phyloP scores from a whole-genome alignment of 2,113 vertebrate genomes.

The Paradoxurus hermaphroditus region DNA sequence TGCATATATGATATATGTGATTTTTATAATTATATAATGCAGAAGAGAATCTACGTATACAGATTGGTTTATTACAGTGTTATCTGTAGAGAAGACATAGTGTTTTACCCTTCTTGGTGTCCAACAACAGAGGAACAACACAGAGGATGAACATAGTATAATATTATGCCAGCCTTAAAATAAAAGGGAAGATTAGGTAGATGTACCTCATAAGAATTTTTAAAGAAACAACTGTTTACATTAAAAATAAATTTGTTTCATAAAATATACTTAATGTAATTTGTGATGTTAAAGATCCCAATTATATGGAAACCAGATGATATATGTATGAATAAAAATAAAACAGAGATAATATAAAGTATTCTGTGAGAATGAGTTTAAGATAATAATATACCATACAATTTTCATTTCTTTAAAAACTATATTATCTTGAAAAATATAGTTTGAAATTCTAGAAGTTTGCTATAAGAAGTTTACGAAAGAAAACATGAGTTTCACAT shows the following conservation, averaged over 20 bases:
- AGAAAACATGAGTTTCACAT: not conserved
- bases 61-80: not conserved
- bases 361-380: not conserved
- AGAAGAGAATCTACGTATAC: not conserved
- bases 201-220: not conserved
- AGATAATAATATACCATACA: not conserved
- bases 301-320: not conserved
- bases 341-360: not conserved
- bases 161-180: not conserved
- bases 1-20: not conserved
- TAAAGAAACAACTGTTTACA: not conserved
- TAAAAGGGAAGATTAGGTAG: not conserved
- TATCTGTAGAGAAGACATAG: not conserved
- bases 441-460: not conserved
- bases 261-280: not conserved
- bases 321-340: not conserved
- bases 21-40: not conserved
- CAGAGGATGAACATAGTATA: not conserved
- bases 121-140: not conserved
- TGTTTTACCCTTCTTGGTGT: not conserved
- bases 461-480: not conserved
- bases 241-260: not conserved
- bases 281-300: not conserved
- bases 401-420: not conserved
- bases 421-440: not conserved